These are phyloP conservation scores for Argyrosomus regius DNA, from an alignment of 2,797 vertebrate genomes.

Conservation along the genomic window DNA sequence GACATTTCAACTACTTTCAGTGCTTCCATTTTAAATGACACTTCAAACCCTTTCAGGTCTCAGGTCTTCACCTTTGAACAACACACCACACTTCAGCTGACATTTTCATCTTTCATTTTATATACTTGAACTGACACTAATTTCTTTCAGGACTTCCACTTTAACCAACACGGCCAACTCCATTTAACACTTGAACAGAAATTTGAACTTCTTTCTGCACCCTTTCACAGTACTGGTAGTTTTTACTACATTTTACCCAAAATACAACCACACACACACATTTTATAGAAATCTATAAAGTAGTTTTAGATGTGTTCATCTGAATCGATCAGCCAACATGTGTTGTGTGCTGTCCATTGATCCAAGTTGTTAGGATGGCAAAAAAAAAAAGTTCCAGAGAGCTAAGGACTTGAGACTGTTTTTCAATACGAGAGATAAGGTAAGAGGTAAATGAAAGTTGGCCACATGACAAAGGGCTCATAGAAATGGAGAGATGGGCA, in stretches of 20 bases:
- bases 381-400: background rate
- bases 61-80: conserved; percentile 9
- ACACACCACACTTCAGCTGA: background rate
- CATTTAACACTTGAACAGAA: background rate
- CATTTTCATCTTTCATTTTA: no score
- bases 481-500: no score
- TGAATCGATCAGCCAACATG: background rate
- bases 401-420: background rate
- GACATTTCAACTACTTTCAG: background rate
- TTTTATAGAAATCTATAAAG: no score
- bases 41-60: conserved; percentile 20
- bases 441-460: background rate
- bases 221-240: no score
- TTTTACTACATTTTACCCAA: no score
- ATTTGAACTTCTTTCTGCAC: background rate
- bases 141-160: background rate
- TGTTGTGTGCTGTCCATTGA: no score
- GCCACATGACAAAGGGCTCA: background rate
- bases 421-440: background rate
- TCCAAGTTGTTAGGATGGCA: background rate
- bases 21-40: conserved; percentile 9
- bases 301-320: no score
- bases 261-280: no score
- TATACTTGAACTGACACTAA: background rate
- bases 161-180: background rate